Conservation (phyloP, 2,113 vertebrate species). For the Hippolais icterina region DNA sequence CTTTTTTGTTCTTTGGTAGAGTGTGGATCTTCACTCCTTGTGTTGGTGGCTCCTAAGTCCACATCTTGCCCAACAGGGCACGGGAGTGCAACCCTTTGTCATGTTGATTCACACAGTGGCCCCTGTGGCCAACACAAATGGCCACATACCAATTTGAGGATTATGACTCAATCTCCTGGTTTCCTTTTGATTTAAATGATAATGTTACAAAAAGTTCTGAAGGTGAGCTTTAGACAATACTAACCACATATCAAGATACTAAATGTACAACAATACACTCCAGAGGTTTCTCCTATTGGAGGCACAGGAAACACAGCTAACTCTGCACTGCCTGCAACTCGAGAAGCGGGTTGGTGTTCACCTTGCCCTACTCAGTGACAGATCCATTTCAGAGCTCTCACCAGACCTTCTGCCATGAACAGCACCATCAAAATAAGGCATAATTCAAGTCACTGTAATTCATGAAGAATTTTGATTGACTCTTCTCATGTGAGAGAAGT, state of each 20-base stretch:
- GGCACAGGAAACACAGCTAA: neutral
- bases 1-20: neutral
- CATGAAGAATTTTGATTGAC: neutral
- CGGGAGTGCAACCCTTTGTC: neutral
- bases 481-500: neutral
- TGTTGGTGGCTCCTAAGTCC: neutral
- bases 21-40: neutral
- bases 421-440: neutral
- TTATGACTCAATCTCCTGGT: neutral
- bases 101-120: neutral
- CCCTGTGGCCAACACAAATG: neutral
- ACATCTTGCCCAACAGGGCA: neutral
- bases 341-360: neutral
- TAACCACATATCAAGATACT: neutral
- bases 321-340: neutral
- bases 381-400: neutral
- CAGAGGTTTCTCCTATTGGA: neutral
- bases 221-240: neutral
- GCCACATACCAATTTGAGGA: neutral
- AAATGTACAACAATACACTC: neutral
- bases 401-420: neutral
- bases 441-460: neutral
- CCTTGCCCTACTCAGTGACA: neutral
- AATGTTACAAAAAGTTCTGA: neutral
- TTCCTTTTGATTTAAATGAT: slow-evolving; percentile 5